Conservation (phyloP, 2,888 invertebrate species). For the Caenorhabditis sinica region DNA sequence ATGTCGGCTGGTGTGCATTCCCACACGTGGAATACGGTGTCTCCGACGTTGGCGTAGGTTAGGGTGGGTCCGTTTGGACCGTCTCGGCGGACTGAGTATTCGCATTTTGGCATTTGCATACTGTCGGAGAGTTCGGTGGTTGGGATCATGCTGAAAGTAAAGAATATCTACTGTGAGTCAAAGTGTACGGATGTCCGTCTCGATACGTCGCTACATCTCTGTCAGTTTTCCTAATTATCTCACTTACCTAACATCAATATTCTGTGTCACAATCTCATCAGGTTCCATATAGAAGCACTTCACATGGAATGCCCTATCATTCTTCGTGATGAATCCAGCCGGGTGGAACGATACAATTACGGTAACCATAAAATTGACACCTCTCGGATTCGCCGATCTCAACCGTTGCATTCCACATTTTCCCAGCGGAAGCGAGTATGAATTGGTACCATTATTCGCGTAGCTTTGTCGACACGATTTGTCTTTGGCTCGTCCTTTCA, state of each 20-base stretch:
- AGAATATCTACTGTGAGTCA: no score
- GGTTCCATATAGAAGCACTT: slow-evolving; percentile 83
- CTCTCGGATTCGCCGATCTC: slow-evolving; percentile 82
- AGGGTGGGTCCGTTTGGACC: slow-evolving; percentile 79
- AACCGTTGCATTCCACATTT: slow-evolving; percentile 83
- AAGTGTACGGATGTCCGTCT: no score
- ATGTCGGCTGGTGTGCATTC: slow-evolving; percentile 81
- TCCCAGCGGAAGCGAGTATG: slow-evolving; percentile 81
- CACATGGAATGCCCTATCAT: slow-evolving; percentile 83
- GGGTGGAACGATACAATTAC: slow-evolving; percentile 83
- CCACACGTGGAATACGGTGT: slow-evolving; percentile 82
- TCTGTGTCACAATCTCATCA: slow-evolving; percentile 82
- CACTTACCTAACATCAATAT: slow-evolving; percentile 83
- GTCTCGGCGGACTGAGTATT: slow-evolving; percentile 79
- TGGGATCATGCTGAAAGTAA: slow-evolving; percentile 81
- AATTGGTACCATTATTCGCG: slow-evolving; percentile 79
- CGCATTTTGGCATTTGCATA: slow-evolving; percentile 83
- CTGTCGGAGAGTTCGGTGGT: slow-evolving; percentile 80
- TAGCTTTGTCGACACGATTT: slow-evolving; percentile 80
- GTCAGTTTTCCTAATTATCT: no score
- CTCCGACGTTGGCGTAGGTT: slow-evolving; percentile 82
- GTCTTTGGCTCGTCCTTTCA: slow-evolving; percentile 83
- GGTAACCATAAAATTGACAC: slow-evolving; percentile 82
- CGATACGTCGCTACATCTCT: no score
- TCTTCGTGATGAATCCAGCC: slow-evolving; percentile 83